These are phyloP conservation scores for Cyprinella venusta DNA, from an alignment of 2,797 vertebrate species.

Conservation along the genomic window DNA sequence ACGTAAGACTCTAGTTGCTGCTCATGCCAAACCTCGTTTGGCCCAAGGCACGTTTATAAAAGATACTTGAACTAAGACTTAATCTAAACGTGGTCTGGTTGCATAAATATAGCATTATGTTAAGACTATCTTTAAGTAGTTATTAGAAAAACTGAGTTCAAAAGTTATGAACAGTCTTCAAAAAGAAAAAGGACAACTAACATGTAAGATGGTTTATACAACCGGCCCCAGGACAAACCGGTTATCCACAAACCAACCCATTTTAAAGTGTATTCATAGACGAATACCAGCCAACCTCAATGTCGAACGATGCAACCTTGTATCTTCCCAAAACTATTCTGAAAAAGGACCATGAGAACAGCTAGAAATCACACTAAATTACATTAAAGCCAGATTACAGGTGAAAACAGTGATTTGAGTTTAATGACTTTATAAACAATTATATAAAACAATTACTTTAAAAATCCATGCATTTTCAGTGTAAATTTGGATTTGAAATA, in stretches of 20 bases:
- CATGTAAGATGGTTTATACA: too few species aligned
- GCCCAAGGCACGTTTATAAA: too few species aligned
- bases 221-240: too few species aligned
- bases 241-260: background rate
- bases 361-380: slow-evolving; percentile 12
- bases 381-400: slow-evolving; percentile 61
- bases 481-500: slow-evolving; percentile 97
- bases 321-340: background rate
- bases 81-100: too few species aligned
- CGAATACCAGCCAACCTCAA: background rate
- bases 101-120: too few species aligned
- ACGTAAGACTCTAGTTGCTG: too few species aligned
- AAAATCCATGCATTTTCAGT: slow-evolving; percentile 88
- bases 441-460: slow-evolving; percentile 84
- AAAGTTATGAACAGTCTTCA: too few species aligned
- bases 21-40: too few species aligned
- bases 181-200: too few species aligned
- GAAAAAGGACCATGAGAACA: background rate
- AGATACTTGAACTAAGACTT: too few species aligned
- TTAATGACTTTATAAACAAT: slow-evolving; percentile 88
- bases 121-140: too few species aligned
- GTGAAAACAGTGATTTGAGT: slow-evolving; percentile 82
- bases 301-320: background rate
- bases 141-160: too few species aligned
- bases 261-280: background rate